These are phyloP conservation scores for Dysmachus trigonus DNA, from an alignment of 2,888 invertebrate genomes.

Conservation along the genomic window DNA sequence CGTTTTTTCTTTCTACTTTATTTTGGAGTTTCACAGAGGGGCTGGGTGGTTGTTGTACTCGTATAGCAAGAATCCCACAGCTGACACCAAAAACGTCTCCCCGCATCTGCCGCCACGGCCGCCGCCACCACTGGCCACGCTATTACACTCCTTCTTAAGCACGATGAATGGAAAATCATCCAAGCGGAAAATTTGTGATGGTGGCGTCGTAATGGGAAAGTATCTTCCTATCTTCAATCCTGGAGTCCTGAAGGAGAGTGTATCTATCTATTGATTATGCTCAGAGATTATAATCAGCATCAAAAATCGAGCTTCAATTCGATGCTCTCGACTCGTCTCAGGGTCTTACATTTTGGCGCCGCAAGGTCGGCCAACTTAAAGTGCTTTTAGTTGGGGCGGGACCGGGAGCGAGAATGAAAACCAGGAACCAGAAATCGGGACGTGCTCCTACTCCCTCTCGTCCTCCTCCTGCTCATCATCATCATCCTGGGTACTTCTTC, in stretches of 20 bases:
- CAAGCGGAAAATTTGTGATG: conserved; percentile 33
- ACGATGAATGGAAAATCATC: conserved; percentile 36
- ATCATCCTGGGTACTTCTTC: background rate
- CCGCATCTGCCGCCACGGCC: background rate
- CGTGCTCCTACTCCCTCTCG: background rate
- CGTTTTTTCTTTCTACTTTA: background rate
- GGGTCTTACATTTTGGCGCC: conserved; percentile 15
- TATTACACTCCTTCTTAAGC: conserved; percentile 1
- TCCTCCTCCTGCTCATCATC: too few relatives aligned
- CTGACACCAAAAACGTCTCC: background rate
- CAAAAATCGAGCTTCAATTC: conserved; percentile 16
- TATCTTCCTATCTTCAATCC: background rate
- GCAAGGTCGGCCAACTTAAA: conserved; percentile 40
- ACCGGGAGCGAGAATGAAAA: background rate
- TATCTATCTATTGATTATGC: conserved; percentile 20
- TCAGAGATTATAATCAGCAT: conserved; percentile 31
- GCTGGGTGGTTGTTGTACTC: too few relatives aligned
- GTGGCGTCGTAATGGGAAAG: conserved; percentile 19
- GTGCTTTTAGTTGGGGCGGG: conserved; percentile 10
- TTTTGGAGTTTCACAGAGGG: background rate
- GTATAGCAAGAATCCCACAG: background rate
- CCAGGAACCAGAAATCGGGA: background rate
- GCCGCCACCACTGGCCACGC: background rate
- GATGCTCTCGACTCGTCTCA: background rate
- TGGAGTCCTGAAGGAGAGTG: background rate